Evolutionary conservation across 1,140 invertebrate species (phyloP), one percentile per base, ranked within the genome.

Genomic region (Temnothorax nylanderi): DNA sequence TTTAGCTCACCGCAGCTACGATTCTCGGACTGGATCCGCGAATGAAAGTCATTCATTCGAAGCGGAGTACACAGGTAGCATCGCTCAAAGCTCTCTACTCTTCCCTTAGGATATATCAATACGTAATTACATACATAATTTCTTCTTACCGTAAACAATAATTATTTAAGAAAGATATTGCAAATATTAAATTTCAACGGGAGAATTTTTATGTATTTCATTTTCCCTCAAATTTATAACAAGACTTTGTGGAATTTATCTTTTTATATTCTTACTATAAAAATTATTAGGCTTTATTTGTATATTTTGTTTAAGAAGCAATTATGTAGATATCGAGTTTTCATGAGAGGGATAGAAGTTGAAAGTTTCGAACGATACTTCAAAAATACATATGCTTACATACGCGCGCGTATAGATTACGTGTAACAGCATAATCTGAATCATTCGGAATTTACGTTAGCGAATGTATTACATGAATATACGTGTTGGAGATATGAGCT

Each of bases 391-490:
- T 49, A 56, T 51, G 65, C 74, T 64, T 41, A 71, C 7, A 72
- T 58, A 71, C 41, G 26, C 7, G 41, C 3, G 47, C 32, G 37
- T 60, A 62, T 58, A 80, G 44, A 65, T 84, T 56, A 58, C 58
- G 62, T 54, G 54, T 64, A 54, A 77, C 54, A 54, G 47, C 62
- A 84, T 74, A 76, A 58, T 74, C 34, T 72, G 41, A 62, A 87
- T 88, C 72, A 85, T 86, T 90, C 75, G 78, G 78, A 60, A 88
- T 90, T 82, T 77, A 90, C 81, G 89, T 90, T 90, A 90, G 89
- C 88, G 88, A 58, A 71, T 65, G 71, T 87, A 87, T 64, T 75
- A 76, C 80, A 85, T 44, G 72, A 85, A 81, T 84, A 86, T 89
- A 69, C 71, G 56, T 89, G 88, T 74, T 72, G 77, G 13, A 26